Evolutionary conservation across 2,888 invertebrate species (phyloP), one percentile per base, ranked within the genome.

Genomic region (Pristionchus arcanus): DNA sequence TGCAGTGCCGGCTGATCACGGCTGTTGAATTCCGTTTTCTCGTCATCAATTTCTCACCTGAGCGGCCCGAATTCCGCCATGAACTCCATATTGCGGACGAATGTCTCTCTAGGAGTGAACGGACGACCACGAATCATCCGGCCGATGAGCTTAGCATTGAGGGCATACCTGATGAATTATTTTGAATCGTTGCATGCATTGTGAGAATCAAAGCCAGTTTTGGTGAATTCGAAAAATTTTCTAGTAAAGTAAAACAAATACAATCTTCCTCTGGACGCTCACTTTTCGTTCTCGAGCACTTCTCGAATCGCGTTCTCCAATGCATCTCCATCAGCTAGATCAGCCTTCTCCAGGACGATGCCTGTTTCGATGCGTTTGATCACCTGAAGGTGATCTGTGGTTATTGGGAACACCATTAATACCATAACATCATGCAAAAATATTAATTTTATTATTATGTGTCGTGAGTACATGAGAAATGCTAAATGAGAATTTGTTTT

Each of bases 351-450:
- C 16, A 83, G 83, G 15, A 83, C 53, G 19, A 83, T 28, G n/a
- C 83, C 83, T 16, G 83, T 83, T 55, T 28, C 83, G 53, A 83
- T 83, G n/a, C 83, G 49, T 31, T 83, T 83, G 49, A 83, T 83
- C 4, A 31, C 31, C 83, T 83, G 53, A 28, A 74, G 3, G 42
- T 42, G 42, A 42, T 42, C 42, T 42, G 9, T 42, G 3, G 42
- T 9, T 3, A 9, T 5, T 42, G 42, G 9, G 42, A 42, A 42
- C 42, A 42, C 9, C n/a, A n/a, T n/a, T n/a, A n/a, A n/a, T 42
- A 42, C 5, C 5, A 42, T 42, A 9, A 42, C 9, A 42, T 42
- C 42, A 42, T 42, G 42, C 42, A 42, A 42, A 42, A 3, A 42
- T n/a, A n/a, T n/a, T n/a, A n/a, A n/a, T n/a, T n/a, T n/a, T n/a